Evolutionary conservation across 2,888 invertebrate species (phyloP).

Genomic region (Leptopilina drosophilae): DNA sequence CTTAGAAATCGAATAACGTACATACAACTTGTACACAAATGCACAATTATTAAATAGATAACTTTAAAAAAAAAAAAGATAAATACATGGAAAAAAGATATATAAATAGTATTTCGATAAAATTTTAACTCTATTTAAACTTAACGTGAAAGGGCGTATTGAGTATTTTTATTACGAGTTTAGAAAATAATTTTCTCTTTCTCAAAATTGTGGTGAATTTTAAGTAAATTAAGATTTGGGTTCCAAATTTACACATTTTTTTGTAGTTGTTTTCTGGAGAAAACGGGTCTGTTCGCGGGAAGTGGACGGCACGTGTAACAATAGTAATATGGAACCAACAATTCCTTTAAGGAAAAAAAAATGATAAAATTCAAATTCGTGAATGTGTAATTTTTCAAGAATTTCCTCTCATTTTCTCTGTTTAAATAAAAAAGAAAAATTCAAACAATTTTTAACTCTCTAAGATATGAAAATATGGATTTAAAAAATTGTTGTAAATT

Average conservation of each 20-base stretch:
- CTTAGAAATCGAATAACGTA: constrained; percentile 20
- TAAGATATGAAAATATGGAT: too few species aligned
- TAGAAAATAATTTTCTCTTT: neutral
- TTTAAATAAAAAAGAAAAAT: too few species aligned
- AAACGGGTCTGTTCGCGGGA: constrained; percentile 61
- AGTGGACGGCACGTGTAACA: constrained; percentile 74
- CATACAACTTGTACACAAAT: constrained; percentile 15
- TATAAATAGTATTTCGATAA: too few species aligned
- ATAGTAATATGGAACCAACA: constrained; percentile 67
- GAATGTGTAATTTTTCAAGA: neutral
- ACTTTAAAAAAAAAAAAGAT: neutral
- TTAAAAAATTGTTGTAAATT: neutral
- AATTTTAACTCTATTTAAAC: neutral
- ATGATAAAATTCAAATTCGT: constrained; percentile 29
- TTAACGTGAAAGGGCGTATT: constrained; percentile 5
- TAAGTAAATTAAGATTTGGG: neutral
- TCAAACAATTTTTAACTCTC: too few species aligned
- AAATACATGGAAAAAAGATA: neutral
- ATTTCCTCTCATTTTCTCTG: neutral
- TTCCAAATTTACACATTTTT: neutral
- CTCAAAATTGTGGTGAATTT: neutral
- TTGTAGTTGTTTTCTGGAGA: neutral
- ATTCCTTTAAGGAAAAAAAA: constrained; percentile 55
- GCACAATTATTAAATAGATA: neutral
- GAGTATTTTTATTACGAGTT: constrained; percentile 25